phyloP scores from a whole-genome alignment of 2,113 vertebrate genomes.

The Amphilophus citrinellus region DNA sequence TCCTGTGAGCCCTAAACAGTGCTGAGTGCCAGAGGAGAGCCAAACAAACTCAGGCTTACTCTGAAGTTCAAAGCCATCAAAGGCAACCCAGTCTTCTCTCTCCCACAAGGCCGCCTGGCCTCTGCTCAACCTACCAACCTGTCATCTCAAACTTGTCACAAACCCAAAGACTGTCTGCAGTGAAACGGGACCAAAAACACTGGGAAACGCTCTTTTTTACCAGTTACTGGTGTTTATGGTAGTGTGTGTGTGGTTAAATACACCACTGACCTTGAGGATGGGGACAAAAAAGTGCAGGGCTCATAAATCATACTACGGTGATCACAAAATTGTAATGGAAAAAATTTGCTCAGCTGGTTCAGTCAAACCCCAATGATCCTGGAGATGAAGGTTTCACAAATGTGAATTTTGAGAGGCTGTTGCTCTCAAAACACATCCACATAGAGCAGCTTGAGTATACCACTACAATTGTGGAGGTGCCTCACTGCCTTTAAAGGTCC shows the following conservation, averaged over 20 bases:
- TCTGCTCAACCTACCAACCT: slow-evolving; percentile 42
- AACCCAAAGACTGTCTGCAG: slow-evolving; percentile 23
- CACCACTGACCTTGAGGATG: slow-evolving; percentile 23
- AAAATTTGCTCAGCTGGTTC: slow-evolving; percentile 62
- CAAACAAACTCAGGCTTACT: slow-evolving; percentile 71
- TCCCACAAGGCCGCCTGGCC: slow-evolving; percentile 23
- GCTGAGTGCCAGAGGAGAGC: slow-evolving; percentile 47
- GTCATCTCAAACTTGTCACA: slow-evolving; percentile 43
- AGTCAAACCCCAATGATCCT: slow-evolving; percentile 48
- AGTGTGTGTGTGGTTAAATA: slow-evolving; percentile 33
- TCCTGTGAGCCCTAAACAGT: slow-evolving; percentile 69
- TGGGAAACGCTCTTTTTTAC: slow-evolving; percentile 29
- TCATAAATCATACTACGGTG: slow-evolving; percentile 67
- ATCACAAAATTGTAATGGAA: slow-evolving; percentile 60
- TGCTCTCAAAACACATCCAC: slow-evolving; percentile 19
- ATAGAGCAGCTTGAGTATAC: slow-evolving; percentile 32
- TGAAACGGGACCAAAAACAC: slow-evolving; percentile 26
- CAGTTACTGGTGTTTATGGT: slow-evolving; percentile 47
- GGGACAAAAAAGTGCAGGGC: slow-evolving; percentile 45
- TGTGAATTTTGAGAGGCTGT: slow-evolving; percentile 59
- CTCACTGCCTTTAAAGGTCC: slow-evolving; percentile 57
- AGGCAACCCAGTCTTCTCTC: slow-evolving; percentile 34
- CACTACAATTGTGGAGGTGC: slow-evolving; percentile 65
- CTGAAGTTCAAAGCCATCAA: slow-evolving; percentile 68
- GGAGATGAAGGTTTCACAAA: slow-evolving; percentile 37